A percentile compares a stretch with the other conserved stretches of the same genome.
These are phyloP conservation scores for Melanotaenia trifasciata DNA, from an alignment of 2,797 vertebrate genomes.

Conservation along the genomic window DNA sequence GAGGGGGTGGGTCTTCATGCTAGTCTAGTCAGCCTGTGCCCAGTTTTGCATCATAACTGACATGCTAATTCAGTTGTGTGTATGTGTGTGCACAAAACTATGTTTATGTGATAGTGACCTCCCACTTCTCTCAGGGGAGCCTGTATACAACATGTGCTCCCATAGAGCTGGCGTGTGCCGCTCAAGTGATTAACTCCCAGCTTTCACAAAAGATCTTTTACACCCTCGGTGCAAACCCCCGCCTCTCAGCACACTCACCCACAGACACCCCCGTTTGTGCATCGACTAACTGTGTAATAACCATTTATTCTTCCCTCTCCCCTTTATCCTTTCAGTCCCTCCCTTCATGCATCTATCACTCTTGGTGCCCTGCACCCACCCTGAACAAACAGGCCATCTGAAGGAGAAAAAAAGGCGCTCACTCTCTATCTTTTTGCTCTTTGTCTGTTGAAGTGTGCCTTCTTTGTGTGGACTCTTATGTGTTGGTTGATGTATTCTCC, in stretches of 20 bases:
- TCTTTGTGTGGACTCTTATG: conserved; percentile 75
- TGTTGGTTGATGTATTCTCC: conserved; percentile 74
- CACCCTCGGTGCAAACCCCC: conserved; percentile 35
- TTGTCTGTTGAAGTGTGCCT: conserved; percentile 85
- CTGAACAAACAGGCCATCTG: conserved; percentile 78
- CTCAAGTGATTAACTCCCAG: conserved; percentile 87
- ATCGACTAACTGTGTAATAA: conserved; percentile 76
- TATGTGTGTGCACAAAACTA: conserved; percentile 35
- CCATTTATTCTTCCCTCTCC: conserved; percentile 57
- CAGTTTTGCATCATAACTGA: conserved; percentile 85
- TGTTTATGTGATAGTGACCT: conserved; percentile 48
- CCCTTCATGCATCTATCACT: conserved; percentile 58
- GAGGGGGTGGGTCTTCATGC: conserved; percentile 75
- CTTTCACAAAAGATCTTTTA: conserved; percentile 81
- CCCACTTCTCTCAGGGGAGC: conserved; percentile 67
- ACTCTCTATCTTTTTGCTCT: conserved; percentile 71
- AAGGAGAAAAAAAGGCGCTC: conserved; percentile 66
- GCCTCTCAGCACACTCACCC: conserved; percentile 53
- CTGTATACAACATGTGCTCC: conserved; percentile 80
- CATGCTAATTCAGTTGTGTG: conserved; percentile 78
- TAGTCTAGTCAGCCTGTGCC: conserved; percentile 56
- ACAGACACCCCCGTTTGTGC: conserved; percentile 61
- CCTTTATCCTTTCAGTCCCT: conserved; percentile 58
- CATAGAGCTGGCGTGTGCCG: conserved; percentile 83
- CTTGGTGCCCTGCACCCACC: conserved; percentile 78